phyloP scores from a whole-genome alignment of 2,797 vertebrate species.

The Otus scops region DNA sequence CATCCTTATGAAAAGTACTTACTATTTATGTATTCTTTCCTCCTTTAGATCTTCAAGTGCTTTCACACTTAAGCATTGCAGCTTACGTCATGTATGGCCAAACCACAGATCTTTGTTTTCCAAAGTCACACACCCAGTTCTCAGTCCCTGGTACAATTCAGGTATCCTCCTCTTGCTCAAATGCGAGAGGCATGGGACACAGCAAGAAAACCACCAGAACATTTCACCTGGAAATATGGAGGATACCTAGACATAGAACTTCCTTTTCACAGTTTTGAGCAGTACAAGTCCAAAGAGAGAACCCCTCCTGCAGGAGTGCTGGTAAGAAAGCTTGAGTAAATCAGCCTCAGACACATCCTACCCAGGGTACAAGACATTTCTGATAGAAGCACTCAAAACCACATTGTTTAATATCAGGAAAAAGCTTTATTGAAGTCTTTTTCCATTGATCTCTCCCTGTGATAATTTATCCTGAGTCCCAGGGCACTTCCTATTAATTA shows the following conservation, averaged over 20 bases:
- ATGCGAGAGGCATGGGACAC: not conserved
- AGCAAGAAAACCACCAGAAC: not conserved
- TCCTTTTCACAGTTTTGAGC: not conserved
- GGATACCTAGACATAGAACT: not conserved
- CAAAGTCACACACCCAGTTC: not conserved
- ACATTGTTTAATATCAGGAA: not conserved
- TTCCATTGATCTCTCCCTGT: not conserved
- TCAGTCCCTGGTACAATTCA: not conserved
- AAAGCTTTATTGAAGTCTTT: not conserved
- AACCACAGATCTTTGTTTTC: not conserved
- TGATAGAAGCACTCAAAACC: not conserved
- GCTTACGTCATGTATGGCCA: not conserved
- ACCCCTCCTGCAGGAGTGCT: not conserved
- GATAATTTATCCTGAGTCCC: not conserved
- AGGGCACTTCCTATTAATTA: not conserved
- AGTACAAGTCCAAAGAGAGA: not conserved
- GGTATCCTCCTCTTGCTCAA: not conserved
- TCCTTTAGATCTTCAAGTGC: not conserved
- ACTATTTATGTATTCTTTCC: not conserved
- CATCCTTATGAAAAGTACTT: not conserved
- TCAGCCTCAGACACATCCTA: not conserved
- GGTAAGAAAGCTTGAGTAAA: not conserved
- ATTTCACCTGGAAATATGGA: not conserved
- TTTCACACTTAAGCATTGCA: not conserved
- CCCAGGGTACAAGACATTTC: not conserved